These are phyloP conservation scores for Spondyliosoma cantharus DNA, from an alignment of 2,797 vertebrate genomes.

Conservation along the genomic window DNA sequence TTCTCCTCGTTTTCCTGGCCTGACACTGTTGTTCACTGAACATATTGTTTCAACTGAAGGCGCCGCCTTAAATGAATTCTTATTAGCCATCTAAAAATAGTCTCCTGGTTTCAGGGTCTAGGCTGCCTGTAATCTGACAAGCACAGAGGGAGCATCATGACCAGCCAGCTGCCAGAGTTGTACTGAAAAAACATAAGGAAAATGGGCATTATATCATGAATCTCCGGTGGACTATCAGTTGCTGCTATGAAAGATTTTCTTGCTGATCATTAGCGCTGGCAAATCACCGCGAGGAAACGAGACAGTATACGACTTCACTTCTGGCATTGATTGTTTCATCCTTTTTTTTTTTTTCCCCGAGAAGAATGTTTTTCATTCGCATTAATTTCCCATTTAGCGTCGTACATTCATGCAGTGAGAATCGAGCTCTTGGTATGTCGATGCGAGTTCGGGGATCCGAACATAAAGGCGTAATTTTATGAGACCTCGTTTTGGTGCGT, in stretches of 20 bases:
- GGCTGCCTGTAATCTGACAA: slow-evolving; percentile 76
- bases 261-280: neutral
- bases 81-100: slow-evolving; percentile 85
- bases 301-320: slow-evolving; percentile 9
- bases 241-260: neutral
- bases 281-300: neutral
- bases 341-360: slow-evolving; percentile 16
- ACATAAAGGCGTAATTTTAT: slow-evolving; percentile 15
- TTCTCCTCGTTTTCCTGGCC: slow-evolving; percentile 44
- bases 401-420: neutral
- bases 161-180: slow-evolving; percentile 67
- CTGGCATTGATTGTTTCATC: slow-evolving; percentile 25
- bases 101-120: slow-evolving; percentile 66
- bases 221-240: slow-evolving; percentile 18
- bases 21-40: slow-evolving; percentile 61
- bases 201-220: slow-evolving; percentile 48
- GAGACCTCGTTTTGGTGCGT: slow-evolving; percentile 24
- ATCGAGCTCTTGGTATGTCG: neutral
- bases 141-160: slow-evolving; percentile 73
- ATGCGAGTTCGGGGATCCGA: slow-evolving; percentile 13
- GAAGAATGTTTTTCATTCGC: slow-evolving; percentile 21
- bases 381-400: slow-evolving; percentile 38
- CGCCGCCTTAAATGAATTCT: slow-evolving; percentile 77
- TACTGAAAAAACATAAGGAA: slow-evolving; percentile 56
- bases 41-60: slow-evolving; percentile 77